Base-by-base conservation (phyloP, 2,113 vertebrate species). In the Oriolus oriolus region DNA sequence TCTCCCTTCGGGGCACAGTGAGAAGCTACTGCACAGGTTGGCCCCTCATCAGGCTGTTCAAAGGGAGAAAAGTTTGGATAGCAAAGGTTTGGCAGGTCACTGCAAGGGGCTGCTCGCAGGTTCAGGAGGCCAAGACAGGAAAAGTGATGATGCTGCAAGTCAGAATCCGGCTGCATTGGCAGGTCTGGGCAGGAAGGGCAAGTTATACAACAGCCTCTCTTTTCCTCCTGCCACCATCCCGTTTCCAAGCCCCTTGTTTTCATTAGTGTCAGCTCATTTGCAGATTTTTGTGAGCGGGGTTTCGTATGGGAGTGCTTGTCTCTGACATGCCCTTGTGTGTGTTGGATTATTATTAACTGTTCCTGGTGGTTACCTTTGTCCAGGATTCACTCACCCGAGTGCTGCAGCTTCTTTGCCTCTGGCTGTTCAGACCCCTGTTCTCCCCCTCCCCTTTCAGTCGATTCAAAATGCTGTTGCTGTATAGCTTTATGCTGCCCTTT, bases 41-140 rank as follows among this genome's bases (percentile, higher is more conserved):
- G 85, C 91, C 91, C 83, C 81, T 95, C 93, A 90, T 91, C 91
- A 93, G 41, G 65, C 86, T 79, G 86, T 92, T 97, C 90, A 95
- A 93, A 96, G 87, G 82, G 52, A 79, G 61, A 41, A 16, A 50
- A 77, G 66, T 92, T 93, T 84, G 90, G 65, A 76, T 26, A 95
- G 73, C 57, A 91, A 66, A 93, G 88, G 90, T 92, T 90, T 96
- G 73, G 44, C 86, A 94, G 96, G 88, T 93, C 79, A 90, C 37
- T 88, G 13, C 0, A 5, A 93, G 93, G 87, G 87, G 70, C 59
- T 73, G 50, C 81, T 45, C 22, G 16, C 30, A 70, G 63, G 79
- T 93, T 94, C 79, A 84, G 80, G 79, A 92, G 95, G 83, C 88
- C 57, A 75, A 60, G 68, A 19, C 68, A 61, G 41, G 52, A 87